Percentiles rank a stretch among this genome's conserved stretches.
These are phyloP conservation scores for Drusus annulatus DNA, from an alignment of 1,140 invertebrate species.

Conservation along the genomic window DNA sequence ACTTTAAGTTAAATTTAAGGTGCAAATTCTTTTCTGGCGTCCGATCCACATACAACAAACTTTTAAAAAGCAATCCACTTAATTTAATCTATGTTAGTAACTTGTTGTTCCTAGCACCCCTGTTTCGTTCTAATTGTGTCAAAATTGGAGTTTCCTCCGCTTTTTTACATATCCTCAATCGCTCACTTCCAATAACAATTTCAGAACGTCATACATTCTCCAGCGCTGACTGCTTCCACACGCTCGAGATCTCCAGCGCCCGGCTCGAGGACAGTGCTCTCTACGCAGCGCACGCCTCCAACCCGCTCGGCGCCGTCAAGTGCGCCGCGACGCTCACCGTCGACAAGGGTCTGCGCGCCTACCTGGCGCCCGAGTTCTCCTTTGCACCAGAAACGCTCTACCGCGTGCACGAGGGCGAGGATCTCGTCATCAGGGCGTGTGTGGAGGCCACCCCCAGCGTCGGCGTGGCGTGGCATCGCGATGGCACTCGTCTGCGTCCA, in stretches of 20 bases:
- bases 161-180: no score
- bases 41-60: no score
- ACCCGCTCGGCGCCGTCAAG: conserved; percentile 86
- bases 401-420: conserved; percentile 74
- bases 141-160: no score
- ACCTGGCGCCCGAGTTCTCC: conserved; percentile 84
- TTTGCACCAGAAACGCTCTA: conserved; percentile 77
- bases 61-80: no score
- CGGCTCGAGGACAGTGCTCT: conserved; percentile 85
- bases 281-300: conserved; percentile 86
- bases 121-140: no score
- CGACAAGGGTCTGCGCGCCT: conserved; percentile 87
- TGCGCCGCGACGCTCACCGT: conserved; percentile 87
- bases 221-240: conserved; percentile 83
- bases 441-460: conserved; percentile 88
- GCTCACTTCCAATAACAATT: no score
- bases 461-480: conserved; percentile 83
- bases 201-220: conserved; percentile 75
- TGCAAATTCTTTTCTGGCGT: no score
- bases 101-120: no score
- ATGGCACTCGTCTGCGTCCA: conserved; percentile 81
- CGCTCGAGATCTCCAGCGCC: conserved; percentile 86
- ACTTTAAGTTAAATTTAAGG: no score
- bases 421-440: conserved; percentile 79
- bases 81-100: no score